A percentile compares a stretch with the other conserved stretches of the same genome.
These are phyloP conservation scores for Platysternon megacephalum DNA, from an alignment of 2,113 vertebrate species.

Conservation along the genomic window DNA sequence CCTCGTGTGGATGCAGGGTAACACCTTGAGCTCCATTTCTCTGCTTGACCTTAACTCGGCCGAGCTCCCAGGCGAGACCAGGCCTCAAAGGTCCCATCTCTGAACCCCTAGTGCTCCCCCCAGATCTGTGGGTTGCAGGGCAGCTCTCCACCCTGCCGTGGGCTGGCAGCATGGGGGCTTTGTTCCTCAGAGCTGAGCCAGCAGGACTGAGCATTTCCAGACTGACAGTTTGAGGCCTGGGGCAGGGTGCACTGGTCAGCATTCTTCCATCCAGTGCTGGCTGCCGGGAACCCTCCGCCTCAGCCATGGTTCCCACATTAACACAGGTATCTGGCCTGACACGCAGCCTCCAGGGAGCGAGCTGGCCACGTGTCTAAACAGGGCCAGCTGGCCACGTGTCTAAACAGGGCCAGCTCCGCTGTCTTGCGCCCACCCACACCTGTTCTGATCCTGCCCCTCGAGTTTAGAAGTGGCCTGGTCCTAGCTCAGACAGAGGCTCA, in stretches of 20 bases:
- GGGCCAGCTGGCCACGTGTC: background rate
- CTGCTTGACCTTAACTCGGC: background rate
- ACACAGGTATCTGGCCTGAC: background rate
- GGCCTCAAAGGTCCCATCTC: background rate
- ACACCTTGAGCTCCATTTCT: background rate
- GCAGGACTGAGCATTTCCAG: background rate
- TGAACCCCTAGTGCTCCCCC: background rate
- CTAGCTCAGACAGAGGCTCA: too few relatives aligned
- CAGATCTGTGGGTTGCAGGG: background rate
- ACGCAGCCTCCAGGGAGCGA: background rate
- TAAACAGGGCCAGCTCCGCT: background rate
- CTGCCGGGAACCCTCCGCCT: background rate
- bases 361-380: background rate
- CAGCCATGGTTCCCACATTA: background rate
- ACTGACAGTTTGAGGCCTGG: background rate
- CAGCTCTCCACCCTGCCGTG: background rate
- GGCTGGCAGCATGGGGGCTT: background rate
- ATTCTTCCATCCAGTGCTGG: background rate
- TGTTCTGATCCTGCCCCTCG: background rate
- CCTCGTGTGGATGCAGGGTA: background rate
- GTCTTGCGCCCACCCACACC: background rate
- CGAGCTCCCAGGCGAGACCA: too few relatives aligned
- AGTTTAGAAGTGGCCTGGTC: background rate
- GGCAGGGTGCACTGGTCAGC: background rate
- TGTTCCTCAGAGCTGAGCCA: background rate